A percentile compares a stretch with the other conserved stretches of the same genome.
These are phyloP conservation scores for Eupithecia dodoneata DNA, from an alignment of 2,888 invertebrate species.

Conservation along the genomic window DNA sequence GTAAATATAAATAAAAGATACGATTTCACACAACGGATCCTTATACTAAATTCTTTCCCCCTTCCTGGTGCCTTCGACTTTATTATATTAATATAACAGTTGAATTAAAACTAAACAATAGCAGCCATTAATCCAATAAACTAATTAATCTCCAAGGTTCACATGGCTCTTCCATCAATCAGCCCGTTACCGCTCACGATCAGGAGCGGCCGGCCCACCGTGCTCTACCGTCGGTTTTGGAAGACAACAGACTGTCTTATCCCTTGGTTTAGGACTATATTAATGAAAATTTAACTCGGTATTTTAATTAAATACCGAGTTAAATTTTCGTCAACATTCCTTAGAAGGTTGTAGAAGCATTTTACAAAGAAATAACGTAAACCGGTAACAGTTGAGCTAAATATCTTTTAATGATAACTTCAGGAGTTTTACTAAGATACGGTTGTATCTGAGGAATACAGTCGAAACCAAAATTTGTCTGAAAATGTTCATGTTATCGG, in stretches of 20 bases:
- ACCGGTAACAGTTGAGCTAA: neutral
- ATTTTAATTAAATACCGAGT: too few relatives aligned
- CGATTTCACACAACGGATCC: too few relatives aligned
- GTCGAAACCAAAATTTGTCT: too few relatives aligned
- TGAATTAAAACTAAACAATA: conserved; percentile 8
- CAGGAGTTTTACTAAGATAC: too few relatives aligned
- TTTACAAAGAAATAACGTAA: too few relatives aligned
- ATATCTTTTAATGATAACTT: too few relatives aligned
- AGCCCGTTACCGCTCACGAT: conserved; percentile 51
- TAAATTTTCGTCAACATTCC: too few relatives aligned
- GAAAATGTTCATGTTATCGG: neutral
- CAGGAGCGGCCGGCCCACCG: conserved; percentile 31
- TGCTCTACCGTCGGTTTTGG: conserved; percentile 8
- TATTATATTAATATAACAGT: neutral
- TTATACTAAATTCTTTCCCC: too few relatives aligned
- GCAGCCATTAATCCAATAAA: conserved; percentile 28
- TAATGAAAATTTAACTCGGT: too few relatives aligned
- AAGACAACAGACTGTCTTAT: neutral
- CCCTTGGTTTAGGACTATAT: neutral
- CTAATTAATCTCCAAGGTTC: conserved; percentile 40
- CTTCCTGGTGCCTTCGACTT: neutral
- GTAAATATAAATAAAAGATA: too few relatives aligned
- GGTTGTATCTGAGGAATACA: too few relatives aligned
- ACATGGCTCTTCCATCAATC: conserved; percentile 43
- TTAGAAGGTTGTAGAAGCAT: too few relatives aligned